These are phyloP conservation scores for Drosophila malerkotliana DNA, from an alignment of 1,140 invertebrate species.

Conservation along the genomic window DNA sequence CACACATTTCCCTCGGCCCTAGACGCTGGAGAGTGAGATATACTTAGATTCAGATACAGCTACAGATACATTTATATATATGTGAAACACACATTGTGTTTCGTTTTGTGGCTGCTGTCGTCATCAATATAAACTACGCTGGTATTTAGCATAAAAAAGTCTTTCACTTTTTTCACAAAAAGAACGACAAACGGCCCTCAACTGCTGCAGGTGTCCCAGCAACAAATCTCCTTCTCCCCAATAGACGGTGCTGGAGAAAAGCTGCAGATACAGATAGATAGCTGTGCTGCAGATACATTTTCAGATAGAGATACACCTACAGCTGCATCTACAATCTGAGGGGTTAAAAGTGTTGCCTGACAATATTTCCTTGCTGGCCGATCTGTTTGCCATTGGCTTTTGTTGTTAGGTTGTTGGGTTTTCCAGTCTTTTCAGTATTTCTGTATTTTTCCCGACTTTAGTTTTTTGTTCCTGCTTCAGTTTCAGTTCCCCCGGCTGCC, in stretches of 20 bases:
- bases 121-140: slow-evolving; percentile 76
- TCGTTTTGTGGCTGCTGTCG: slow-evolving; percentile 54
- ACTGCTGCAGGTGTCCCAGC: slow-evolving; percentile 70
- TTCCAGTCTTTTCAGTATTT: slow-evolving; percentile 19
- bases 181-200: slow-evolving; percentile 48
- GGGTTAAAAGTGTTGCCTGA: slow-evolving; percentile 74
- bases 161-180: no score
- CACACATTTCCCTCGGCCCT: slow-evolving; percentile 59
- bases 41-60: slow-evolving; percentile 31
- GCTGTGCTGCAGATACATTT: not conserved
- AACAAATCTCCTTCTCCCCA: slow-evolving; percentile 59
- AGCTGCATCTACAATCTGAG: slow-evolving; percentile 29
- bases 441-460: not conserved
- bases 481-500: slow-evolving; percentile 13
- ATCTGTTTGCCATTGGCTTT: slow-evolving; percentile 66
- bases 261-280: slow-evolving; percentile 35
- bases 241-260: slow-evolving; percentile 24
- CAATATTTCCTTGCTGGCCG: slow-evolving; percentile 70
- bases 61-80: slow-evolving; percentile 6
- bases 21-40: slow-evolving; percentile 37
- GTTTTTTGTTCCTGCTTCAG: slow-evolving; percentile 45
- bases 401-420: slow-evolving; percentile 25
- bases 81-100: slow-evolving; percentile 61
- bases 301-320: slow-evolving; percentile 7
- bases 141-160: slow-evolving; percentile 82